Evolutionary conservation across 2,888 invertebrate species (phyloP), one percentile per base, ranked within the genome.

Genomic region (Ptychoptera contaminata): DNA sequence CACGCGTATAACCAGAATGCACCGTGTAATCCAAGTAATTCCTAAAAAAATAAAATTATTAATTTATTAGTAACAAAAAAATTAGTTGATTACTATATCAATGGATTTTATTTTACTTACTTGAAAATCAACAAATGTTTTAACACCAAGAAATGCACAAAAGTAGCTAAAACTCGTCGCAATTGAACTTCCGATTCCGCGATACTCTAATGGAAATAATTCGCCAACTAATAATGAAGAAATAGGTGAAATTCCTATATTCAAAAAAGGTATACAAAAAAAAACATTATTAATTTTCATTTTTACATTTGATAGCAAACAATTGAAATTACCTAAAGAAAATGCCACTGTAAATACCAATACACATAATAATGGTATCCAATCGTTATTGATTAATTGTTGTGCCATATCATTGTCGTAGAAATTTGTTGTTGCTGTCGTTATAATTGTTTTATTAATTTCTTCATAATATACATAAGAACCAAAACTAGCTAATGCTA

Each of bases 1-100:
- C 79, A 79, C 0, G 87, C 82, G 62, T 90, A 92, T 49, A 91
- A 68, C 83, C 86, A 88, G 63, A 91, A 92, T 2, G 87, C 84
- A 1, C 87, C 88, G 58, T 84, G 79, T 31, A 85, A 65, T 1
- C 85, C 84, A 29, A 87, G 66, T 41, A 75, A 65, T 61, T 81
- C 70, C 47, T 53, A 39, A 32, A 29, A 32, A 43, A 29, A 11
- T n/a, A n/a, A n/a, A 29, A 36, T 44, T n/a, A n/a, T n/a, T n/a
- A n/a, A n/a, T n/a, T n/a, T n/a, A n/a, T n/a, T n/a, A n/a, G n/a
- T n/a, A n/a, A n/a, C n/a, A n/a, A n/a, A n/a, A n/a, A n/a, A n/a
- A n/a, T n/a, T n/a, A n/a, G n/a, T n/a, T n/a, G n/a, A n/a, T n/a
- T n/a, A n/a, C n/a, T n/a, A n/a, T n/a, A n/a, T n/a, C n/a, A n/a